Base-by-base conservation (phyloP, 2,113 vertebrate genomes). In the Ibidorhyncha struthersii region DNA sequence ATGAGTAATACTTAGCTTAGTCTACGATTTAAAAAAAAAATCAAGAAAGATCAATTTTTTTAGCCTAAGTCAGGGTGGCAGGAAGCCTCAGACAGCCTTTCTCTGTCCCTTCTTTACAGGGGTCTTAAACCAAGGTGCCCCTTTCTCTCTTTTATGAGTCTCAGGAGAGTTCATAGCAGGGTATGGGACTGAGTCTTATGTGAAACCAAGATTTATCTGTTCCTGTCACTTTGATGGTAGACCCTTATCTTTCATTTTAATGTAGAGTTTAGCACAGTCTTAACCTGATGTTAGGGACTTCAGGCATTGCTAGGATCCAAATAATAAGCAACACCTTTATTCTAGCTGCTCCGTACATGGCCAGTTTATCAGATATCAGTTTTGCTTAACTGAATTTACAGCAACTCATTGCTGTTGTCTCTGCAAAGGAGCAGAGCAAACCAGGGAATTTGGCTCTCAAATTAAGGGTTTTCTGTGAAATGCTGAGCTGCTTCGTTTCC, bases 161-260 rank as follows among this genome's bases (percentile, higher is more conserved):
- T 79, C 41, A 32, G 43, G 47, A 79, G 55, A 36, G 8, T 25
- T 69, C 55, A 34, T 16, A 38, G 12, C 40, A 52, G 17, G 23
- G 9, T 50, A 36, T 50, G 56, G 29, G 55, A 71, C 56, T 25
- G 40, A 38, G 16, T 27, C 50, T 70, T 13, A 32, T 0, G 0
- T 49, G 32, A 76, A 79, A 82, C 9, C 10, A 71, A 25, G 16
- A 53, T 80, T 79, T n/a, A 67, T 36, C 38, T 72, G n/a, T 12
- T 71, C 58, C 62, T 5, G 1, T 32, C 9, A 17, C 49, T 88
- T 88, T 67, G 19, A 29, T 62, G 3, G 52, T 14, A 67, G 40
- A 71, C 30, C 1, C 20, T 53, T 9, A 40, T 40, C 30, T 95
- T 78, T 36, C 25, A 6, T 62, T 90, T 87, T 43, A 52, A 43